A percentile compares a stretch with the other conserved stretches of the same genome.
phyloP scores from a whole-genome alignment of 2,797 vertebrate species.

The Hydrolagus colliei region DNA sequence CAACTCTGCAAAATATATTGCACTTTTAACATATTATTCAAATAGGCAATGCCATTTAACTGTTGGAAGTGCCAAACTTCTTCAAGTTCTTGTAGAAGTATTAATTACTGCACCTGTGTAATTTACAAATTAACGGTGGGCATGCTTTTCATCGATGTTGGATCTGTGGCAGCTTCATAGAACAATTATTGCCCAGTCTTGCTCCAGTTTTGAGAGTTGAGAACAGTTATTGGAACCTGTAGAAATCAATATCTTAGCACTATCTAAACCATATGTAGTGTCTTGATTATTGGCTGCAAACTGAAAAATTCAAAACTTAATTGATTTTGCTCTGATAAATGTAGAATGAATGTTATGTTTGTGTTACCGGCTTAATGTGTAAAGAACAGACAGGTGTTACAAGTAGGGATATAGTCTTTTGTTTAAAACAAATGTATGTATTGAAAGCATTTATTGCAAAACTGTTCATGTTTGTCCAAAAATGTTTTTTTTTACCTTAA shows the following conservation, averaged over 20 bases:
- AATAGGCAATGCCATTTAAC: background rate
- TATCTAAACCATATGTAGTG: conserved; percentile 2
- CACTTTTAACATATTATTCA: background rate
- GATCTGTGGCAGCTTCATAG: background rate
- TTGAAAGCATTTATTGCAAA: background rate
- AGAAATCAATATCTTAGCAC: background rate
- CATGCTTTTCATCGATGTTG: conserved; percentile 13
- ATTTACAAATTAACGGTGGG: background rate
- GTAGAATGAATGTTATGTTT: background rate
- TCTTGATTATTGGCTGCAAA: background rate
- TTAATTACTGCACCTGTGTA: background rate
- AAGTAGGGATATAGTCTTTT: background rate
- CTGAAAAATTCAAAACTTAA: background rate
- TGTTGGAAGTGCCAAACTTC: conserved; percentile 12
- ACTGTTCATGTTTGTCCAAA: background rate
- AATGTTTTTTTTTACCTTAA: background rate
- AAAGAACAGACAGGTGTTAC: background rate
- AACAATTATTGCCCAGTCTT: background rate
- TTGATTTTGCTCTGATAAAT: background rate
- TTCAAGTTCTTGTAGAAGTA: conserved; percentile 4
- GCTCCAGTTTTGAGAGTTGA: conserved; percentile 4
- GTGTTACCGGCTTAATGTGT: background rate
- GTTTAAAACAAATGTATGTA: background rate
- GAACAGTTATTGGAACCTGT: background rate
- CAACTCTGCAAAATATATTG: background rate